Base-by-base conservation (phyloP, 1,140 invertebrate species). In the Frieseomelitta varia region DNA sequence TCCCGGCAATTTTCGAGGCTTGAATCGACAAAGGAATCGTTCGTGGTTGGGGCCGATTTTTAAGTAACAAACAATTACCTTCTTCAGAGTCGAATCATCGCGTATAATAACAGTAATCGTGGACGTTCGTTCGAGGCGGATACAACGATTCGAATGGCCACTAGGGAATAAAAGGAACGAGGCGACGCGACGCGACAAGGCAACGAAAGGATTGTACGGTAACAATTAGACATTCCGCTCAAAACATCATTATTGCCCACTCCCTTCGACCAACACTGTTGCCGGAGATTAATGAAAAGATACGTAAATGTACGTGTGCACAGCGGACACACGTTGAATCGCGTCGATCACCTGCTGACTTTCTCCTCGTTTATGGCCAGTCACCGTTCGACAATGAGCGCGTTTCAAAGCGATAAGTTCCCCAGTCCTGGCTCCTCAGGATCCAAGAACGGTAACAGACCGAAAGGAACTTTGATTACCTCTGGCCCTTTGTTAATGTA, bases 301-400 rank as follows among this genome's bases (percentile, higher is more conserved):
- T 83, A 82, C 51, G n/a, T 61, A 68, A 82, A 82, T 77, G 85
- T 87, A 87, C 53, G 63, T 77, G 73, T 17, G 63, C 79, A 85
- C 68, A 65, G 74, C 34, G 84, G 84, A 78, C 85, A 51, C 85
- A 51, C 87, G 88, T 91, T 91, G 72, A 76, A 91, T 93, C 91
- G 90, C 87, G 84, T 85, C 88, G 91, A 91, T 93, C 92, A 88
- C 93, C 92, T 89, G 92, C 93, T 93, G 92, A 76, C 81, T 92
- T 91, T 91, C 83, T 84, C 72, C 80, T 91, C 87, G 78, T 88
- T 88, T 81, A 80, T 90, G 88, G 77, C 92, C 79, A 93, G 93
- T 94, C 93, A 93, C 88, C 87, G 83, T 90, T 90, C 78, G 89
- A 90, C 89, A 94, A 94, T 92, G 91, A 93, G 75, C 87, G 86